Evolutionary conservation across 2,888 invertebrate species (phyloP).

Genomic region (Drosophila pseudotakahashii): DNA sequence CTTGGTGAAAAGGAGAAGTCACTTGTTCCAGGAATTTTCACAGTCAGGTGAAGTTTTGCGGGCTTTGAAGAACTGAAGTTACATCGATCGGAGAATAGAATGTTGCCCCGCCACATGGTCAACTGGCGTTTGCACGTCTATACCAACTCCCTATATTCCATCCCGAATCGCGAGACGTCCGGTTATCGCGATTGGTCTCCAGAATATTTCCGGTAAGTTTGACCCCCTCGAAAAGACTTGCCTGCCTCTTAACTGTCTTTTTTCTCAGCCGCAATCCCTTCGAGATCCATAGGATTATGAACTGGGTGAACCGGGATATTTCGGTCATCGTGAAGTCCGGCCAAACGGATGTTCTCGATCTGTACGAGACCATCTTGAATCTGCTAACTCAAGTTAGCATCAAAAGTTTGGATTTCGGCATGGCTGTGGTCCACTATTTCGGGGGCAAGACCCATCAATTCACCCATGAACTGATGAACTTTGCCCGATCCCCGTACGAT

Average conservation of each 20-base stretch:
- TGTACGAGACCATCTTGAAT: constrained; percentile 89
- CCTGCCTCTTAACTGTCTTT: not conserved
- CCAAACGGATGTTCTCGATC: constrained; percentile 87
- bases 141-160: constrained; percentile 90
- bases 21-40: not conserved
- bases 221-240: too few relatives aligned
- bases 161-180: constrained; percentile 88
- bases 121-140: constrained; percentile 89
- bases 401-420: constrained; percentile 87
- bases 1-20: not conserved
- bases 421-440: constrained; percentile 88
- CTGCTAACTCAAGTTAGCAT: constrained; percentile 87
- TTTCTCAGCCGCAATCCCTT: constrained; percentile 88
- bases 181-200: constrained; percentile 90
- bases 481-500: constrained; percentile 94
- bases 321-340: constrained; percentile 86
- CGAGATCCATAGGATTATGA: constrained; percentile 91
- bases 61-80: not conserved
- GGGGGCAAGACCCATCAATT: constrained; percentile 92
- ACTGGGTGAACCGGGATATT: constrained; percentile 95
- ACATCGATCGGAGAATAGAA: not conserved
- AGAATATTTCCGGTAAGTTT: constrained; percentile 88
- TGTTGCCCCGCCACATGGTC: constrained; percentile 49
- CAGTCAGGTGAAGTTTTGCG: not conserved
- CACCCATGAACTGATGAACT: constrained; percentile 93